Evolutionary conservation across 2,113 vertebrate genomes (phyloP).

Genomic region (Tricholaema leucomelas): DNA sequence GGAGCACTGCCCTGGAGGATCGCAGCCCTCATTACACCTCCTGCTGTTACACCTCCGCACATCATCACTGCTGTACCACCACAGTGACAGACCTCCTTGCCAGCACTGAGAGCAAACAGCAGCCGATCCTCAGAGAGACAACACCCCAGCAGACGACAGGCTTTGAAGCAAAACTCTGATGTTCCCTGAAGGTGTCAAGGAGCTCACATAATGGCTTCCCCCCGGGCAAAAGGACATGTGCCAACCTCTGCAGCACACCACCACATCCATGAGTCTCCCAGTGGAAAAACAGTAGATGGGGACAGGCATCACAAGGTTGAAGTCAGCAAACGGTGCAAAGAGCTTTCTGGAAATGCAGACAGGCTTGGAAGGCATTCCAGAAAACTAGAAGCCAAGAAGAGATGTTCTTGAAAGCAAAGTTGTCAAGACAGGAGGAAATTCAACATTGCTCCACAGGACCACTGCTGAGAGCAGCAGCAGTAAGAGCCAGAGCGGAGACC

Average conservation of each 20-base stretch:
- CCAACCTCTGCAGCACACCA: not conserved
- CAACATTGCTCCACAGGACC: not conserved
- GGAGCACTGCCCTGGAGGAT: not conserved
- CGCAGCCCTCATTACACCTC: not conserved
- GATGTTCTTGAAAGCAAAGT: not conserved
- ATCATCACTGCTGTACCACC: not conserved
- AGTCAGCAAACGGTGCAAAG: not conserved
- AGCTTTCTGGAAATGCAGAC: not conserved
- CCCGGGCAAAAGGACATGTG: fast-evolving
- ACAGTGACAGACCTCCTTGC: not conserved
- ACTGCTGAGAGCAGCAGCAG: not conserved
- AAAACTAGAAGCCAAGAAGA: not conserved
- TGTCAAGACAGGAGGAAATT: not conserved
- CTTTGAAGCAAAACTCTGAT: not conserved
- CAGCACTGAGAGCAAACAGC: not conserved
- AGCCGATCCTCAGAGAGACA: not conserved
- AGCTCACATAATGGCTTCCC: not conserved
- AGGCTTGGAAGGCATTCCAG: not conserved
- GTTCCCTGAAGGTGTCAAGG: not conserved
- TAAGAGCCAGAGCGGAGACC: not conserved
- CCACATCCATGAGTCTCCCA: not conserved
- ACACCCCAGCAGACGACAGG: no score
- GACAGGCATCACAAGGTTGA: not conserved
- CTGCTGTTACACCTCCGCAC: not conserved
- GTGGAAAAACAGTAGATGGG: not conserved